Evolutionary conservation across 2,797 vertebrate species (phyloP).

Genomic region (Alfaro cultratus): DNA sequence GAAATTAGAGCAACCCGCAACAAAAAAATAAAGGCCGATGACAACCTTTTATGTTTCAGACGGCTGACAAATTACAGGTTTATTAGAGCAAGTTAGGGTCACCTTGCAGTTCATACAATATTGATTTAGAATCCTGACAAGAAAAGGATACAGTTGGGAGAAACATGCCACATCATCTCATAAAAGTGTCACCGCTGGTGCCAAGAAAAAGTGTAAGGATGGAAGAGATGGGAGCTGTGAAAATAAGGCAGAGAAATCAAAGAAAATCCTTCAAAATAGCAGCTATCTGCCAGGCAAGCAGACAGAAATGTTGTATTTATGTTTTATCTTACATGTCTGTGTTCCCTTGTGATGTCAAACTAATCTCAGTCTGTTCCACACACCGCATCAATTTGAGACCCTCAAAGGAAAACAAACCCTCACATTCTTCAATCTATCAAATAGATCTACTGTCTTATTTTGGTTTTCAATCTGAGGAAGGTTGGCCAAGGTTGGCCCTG

Average conservation of each 20-base stretch:
- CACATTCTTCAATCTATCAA: background rate
- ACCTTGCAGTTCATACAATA: constrained; percentile 42
- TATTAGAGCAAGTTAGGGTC: constrained; percentile 33
- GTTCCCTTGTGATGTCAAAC: background rate
- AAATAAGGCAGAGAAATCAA: background rate
- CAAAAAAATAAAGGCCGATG: constrained; percentile 6
- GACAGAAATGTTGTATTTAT: background rate
- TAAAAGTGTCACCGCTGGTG: constrained; percentile 1
- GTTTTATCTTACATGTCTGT: background rate
- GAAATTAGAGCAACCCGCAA: constrained; percentile 35
- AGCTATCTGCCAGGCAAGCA: background rate
- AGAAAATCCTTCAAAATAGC: background rate
- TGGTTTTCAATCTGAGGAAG: background rate
- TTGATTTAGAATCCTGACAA: constrained; percentile 40
- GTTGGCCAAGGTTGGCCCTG: background rate
- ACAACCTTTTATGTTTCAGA: constrained; percentile 39
- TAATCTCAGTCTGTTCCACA: background rate
- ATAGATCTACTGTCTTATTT: background rate
- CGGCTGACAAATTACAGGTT: constrained; percentile 56
- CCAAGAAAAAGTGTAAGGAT: constrained; percentile 1
- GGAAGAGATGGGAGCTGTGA: background rate
- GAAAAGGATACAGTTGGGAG: constrained; percentile 39
- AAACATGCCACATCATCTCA: constrained; percentile 9
- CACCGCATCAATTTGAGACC: background rate
- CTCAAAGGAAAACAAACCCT: background rate